Conservation (phyloP, 2,797 vertebrate genomes). For the Zenarchopterus dispar region DNA sequence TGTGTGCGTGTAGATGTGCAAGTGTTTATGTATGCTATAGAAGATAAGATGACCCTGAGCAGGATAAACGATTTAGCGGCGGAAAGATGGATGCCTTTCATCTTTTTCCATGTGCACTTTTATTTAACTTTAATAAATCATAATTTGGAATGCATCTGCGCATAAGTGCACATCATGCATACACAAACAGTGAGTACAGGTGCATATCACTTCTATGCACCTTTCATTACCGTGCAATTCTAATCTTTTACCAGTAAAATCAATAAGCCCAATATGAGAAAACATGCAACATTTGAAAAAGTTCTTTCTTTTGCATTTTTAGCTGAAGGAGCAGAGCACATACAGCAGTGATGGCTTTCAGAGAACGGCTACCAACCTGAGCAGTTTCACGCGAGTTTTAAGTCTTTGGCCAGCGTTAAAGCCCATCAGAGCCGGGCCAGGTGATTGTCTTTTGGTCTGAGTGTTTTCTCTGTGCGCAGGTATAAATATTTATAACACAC, state of each 20-base stretch:
- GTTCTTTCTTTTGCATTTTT: conserved; percentile 66
- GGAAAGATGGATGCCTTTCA: conserved; percentile 51
- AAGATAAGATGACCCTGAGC: conserved; percentile 49
- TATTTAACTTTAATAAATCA: conserved; percentile 12
- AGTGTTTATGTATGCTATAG: conserved; percentile 45
- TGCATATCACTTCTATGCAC: conserved; percentile 11
- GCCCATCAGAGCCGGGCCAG: conserved; percentile 44
- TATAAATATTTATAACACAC: conserved; percentile 67
- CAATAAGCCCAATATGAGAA: conserved; percentile 38
- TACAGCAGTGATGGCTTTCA: conserved; percentile 48
- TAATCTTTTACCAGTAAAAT: conserved; percentile 56
- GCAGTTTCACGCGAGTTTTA: conserved; percentile 52
- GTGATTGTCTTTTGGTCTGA: conserved; percentile 61
- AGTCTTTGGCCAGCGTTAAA: conserved; percentile 46
- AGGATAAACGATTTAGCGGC: conserved; percentile 48
- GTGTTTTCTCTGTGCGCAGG: conserved; percentile 55
- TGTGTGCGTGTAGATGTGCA: conserved; percentile 31
- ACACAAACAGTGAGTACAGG: conserved; percentile 22
- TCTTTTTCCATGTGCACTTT: conserved; percentile 29
- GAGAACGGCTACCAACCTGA: conserved; percentile 34
- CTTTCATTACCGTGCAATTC: conserved; percentile 21
- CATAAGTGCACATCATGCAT: conserved; percentile 12
- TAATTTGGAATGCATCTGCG: conserved; percentile 21
- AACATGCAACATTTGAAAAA: conserved; percentile 42
- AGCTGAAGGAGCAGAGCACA: conserved; percentile 56